Evolutionary conservation across 2,113 vertebrate genomes (phyloP).

Genomic region (Phoxinus phoxinus): DNA sequence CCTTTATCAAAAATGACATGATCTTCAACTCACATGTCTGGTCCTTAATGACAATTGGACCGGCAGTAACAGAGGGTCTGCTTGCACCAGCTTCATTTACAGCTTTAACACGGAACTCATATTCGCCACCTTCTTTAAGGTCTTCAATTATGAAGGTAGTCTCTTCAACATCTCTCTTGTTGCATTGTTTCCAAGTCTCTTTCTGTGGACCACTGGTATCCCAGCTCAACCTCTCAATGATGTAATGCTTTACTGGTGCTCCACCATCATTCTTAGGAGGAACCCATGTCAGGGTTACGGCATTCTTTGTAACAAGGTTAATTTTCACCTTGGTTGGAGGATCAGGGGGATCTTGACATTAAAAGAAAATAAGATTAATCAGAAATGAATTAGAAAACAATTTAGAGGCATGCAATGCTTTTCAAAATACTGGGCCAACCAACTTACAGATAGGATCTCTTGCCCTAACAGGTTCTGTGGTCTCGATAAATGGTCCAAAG

Average conservation of each 20-base stretch:
- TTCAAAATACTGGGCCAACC: not conserved
- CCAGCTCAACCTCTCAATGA: conserved; percentile 92
- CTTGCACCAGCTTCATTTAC: conserved; percentile 94
- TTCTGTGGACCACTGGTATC: conserved; percentile 92
- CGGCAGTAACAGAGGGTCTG: conserved; percentile 89
- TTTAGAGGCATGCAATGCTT: not conserved
- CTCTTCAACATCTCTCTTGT: conserved; percentile 88
- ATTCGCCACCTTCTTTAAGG: conserved; percentile 89
- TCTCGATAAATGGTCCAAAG: conserved; percentile 86
- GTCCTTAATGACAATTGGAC: conserved; percentile 91
- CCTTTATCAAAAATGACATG: not conserved
- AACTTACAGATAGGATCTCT: conserved; percentile 95
- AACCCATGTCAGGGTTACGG: conserved; percentile 90
- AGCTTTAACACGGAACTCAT: conserved; percentile 97
- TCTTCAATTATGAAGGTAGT: conserved; percentile 87
- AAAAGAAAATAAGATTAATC: conserved; percentile 1
- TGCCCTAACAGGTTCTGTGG: conserved; percentile 87
- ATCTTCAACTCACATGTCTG: conserved; percentile 88
- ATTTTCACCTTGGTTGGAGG: conserved; percentile 93
- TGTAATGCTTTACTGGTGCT: conserved; percentile 94
- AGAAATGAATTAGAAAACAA: not conserved
- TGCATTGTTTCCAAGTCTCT: conserved; percentile 97
- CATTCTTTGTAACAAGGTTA: conserved; percentile 91
- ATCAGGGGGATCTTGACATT: conserved; percentile 88
- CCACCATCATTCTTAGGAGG: conserved; percentile 96